phyloP scores from a whole-genome alignment of 1,140 invertebrate species.

The Trichoplusia ni region DNA sequence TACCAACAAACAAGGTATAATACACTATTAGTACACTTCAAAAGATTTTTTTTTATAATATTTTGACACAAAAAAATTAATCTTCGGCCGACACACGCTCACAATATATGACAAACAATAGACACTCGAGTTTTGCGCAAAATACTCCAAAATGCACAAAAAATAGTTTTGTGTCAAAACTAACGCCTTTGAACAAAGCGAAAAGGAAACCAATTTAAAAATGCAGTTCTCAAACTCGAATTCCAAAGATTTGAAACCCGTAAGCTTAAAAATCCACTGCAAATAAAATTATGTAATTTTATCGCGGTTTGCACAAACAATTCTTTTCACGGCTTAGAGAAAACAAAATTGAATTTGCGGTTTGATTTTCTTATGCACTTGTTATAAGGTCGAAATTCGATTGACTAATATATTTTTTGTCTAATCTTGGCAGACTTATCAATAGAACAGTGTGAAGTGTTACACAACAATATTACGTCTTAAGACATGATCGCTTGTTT shows the following conservation, averaged over 20 bases:
- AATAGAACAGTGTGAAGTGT: constrained; percentile 5
- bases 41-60: not conserved
- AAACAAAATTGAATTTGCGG: not conserved
- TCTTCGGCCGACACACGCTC: not conserved
- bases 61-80: constrained; percentile 1
- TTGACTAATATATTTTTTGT: not conserved
- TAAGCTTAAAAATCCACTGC: not conserved
- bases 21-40: not conserved
- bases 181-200: constrained; percentile 28
- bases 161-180: constrained; percentile 32
- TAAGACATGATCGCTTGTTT: not conserved
- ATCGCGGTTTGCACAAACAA: constrained; percentile 20
- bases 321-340: constrained; percentile 25
- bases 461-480: not conserved
- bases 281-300: constrained; percentile 18
- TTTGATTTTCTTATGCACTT: not conserved
- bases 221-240: not conserved
- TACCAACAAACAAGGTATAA: not conserved
- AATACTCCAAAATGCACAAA: constrained; percentile 19
- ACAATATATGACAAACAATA: not conserved
- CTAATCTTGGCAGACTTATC: not conserved
- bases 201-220: not conserved
- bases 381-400: constrained; percentile 1
- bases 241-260: not conserved
- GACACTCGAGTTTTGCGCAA: constrained; percentile 32